Conservation (phyloP, 2,888 invertebrate genomes). For the Nemoura dubitans region DNA sequence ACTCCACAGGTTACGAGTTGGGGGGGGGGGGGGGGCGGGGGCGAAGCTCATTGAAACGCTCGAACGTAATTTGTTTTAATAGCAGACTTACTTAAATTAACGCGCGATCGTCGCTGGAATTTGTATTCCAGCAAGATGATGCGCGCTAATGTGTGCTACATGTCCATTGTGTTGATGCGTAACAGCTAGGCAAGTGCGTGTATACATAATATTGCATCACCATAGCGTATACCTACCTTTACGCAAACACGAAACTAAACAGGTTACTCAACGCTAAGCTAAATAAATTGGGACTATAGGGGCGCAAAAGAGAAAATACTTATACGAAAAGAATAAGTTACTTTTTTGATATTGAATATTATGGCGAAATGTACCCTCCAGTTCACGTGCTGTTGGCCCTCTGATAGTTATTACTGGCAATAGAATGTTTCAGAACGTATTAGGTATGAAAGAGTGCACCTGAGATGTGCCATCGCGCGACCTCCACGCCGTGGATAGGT, state of each 20-base stretch:
- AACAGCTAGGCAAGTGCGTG: background rate
- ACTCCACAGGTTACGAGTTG: background rate
- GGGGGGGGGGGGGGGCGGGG: too few species aligned
- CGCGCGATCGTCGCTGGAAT: background rate
- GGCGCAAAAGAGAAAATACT: background rate
- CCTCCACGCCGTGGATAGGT: background rate
- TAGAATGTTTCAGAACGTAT: background rate
- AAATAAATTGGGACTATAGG: background rate
- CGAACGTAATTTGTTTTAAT: background rate
- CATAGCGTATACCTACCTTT: background rate
- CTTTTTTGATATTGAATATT: background rate
- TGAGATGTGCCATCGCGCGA: background rate
- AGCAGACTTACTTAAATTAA: background rate
- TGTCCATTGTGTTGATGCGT: background rate
- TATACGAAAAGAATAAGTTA: slow-evolving; percentile 5
- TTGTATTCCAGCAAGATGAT: background rate
- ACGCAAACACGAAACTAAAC: background rate
- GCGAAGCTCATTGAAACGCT: background rate
- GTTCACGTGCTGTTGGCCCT: background rate
- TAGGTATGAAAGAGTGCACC: slow-evolving; percentile 28
- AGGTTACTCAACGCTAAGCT: background rate
- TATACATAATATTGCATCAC: background rate
- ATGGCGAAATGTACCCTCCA: background rate
- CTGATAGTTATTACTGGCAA: background rate
- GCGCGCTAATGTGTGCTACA: background rate